Evolutionary conservation across 2,888 invertebrate genomes (phyloP).

Genomic region (Cerastis rubricosa): DNA sequence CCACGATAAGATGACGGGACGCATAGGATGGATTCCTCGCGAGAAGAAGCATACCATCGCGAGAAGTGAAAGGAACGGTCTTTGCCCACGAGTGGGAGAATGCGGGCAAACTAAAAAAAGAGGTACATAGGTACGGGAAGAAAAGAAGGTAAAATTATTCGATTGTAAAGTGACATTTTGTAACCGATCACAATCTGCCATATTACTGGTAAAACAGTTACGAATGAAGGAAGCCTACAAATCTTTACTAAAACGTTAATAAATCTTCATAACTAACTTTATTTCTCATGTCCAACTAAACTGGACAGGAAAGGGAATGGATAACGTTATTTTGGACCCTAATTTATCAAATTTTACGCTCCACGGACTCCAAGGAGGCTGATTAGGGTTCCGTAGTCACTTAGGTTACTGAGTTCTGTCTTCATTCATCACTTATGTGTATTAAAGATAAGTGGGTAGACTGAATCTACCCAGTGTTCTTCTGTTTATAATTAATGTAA

Average conservation of each 20-base stretch:
- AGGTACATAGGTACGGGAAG: no score
- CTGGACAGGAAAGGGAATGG: conserved; percentile 19
- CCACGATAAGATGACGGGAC: no score
- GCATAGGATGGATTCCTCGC: no score
- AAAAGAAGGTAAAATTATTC: no score
- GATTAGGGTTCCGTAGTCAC: conserved; percentile 18
- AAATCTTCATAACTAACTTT: conserved; percentile 46
- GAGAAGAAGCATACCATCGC: no score
- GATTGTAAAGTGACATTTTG: no score
- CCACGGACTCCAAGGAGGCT: not conserved
- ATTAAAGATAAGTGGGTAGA: not conserved
- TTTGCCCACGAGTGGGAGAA: no score
- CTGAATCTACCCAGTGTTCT: no score
- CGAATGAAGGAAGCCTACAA: not conserved
- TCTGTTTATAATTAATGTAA: no score
- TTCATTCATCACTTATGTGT: conserved; percentile 11
- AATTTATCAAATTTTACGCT: conserved; percentile 54
- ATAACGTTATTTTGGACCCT: conserved; percentile 35
- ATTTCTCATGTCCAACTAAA: conserved; percentile 30
- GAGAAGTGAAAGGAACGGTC: no score
- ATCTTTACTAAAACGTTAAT: conserved; percentile 45
- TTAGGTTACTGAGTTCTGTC: conserved; percentile 14
- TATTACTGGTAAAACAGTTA: not conserved
- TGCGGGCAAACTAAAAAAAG: no score
- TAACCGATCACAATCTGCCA: not conserved